Base-by-base conservation (phyloP, 2,888 invertebrate species). In the Hypsopygia costalis region DNA sequence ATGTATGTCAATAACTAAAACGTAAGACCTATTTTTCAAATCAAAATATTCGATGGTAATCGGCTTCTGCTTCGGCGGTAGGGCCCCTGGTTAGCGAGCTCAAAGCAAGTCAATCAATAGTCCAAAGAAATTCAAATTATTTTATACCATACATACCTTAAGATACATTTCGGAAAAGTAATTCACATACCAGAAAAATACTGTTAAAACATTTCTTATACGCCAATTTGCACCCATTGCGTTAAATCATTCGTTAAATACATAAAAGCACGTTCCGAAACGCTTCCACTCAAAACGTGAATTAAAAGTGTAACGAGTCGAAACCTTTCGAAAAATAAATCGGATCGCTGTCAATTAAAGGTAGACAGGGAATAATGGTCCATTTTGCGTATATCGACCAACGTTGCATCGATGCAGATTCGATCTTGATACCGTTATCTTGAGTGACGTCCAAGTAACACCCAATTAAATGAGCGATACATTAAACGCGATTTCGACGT, bases 281-380 rank as follows among this genome's bases (percentile, higher is more conserved):
- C 2, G 25, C 28, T 11, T 11, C 11, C 11, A 37, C 30, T 37
- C 21, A 21, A 31, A 31, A 49, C 47, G 50, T 48, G 52, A 62
- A 52, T 64, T 61, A 59, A 61, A 57, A 62, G 51, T 60, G 61
- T 55, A 40, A 46, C 53, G 46, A 52, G 61, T 64, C 58, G 51
- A 62, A 61, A 63, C 55, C 56, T 56, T 54, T 55, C 52, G 59
- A 58, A 69, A 74, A 70, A 70, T 71, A 74, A 77, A 77, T 72
- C 65, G 63, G 62, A 57, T 58, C 59, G 50, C 75, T 79, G 80
- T 82, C 81, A 81, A 81, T 81, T 80, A 81, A 65, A 55, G 58
- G 62, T 51, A 52, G 57, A 58, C 65, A 49, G 49, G 54, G 52
- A 56, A 61, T 60, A 63, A 69, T 65, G 63, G 65, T 49, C 55